phyloP scores from a whole-genome alignment of 2,113 vertebrate genomes.

The Tetraodon nigroviridis region DNA sequence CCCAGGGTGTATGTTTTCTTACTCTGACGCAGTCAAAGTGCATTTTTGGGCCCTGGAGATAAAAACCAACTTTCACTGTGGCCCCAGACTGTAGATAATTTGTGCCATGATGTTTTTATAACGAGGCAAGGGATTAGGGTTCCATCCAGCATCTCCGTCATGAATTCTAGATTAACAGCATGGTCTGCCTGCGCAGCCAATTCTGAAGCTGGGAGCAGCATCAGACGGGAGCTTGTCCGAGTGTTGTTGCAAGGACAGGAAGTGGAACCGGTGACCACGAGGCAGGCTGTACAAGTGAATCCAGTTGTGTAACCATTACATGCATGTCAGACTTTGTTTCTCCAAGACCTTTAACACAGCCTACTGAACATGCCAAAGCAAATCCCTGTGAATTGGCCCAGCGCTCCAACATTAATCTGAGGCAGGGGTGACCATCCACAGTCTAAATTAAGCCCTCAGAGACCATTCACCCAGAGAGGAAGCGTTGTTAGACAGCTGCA shows the following conservation, averaged over 20 bases:
- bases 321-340: constrained; percentile 70
- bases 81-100: constrained; percentile 59
- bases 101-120: constrained; percentile 67
- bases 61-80: constrained; percentile 38
- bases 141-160: constrained; percentile 42
- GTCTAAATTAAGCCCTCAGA: constrained; percentile 78
- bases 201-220: constrained; percentile 33
- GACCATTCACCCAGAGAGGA: constrained; percentile 69
- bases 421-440: constrained; percentile 63
- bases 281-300: constrained; percentile 59
- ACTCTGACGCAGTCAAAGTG: constrained; percentile 46
- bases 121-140: constrained; percentile 55
- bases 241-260: constrained; percentile 32
- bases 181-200: constrained; percentile 32
- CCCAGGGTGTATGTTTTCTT: constrained; percentile 41
- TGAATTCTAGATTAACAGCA: constrained; percentile 54
- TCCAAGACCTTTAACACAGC: constrained; percentile 68
- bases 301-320: constrained; percentile 66
- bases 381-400: constrained; percentile 69
- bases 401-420: constrained; percentile 66
- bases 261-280: constrained; percentile 50
- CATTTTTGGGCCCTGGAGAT: constrained; percentile 51
- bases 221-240: constrained; percentile 33
- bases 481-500: constrained; percentile 63
- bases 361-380: constrained; percentile 65